Percentiles rank a stretch among this genome's conserved stretches.
Evolutionary conservation across 2,113 vertebrate genomes (phyloP).

Genomic region (Zosterops japonicus): DNA sequence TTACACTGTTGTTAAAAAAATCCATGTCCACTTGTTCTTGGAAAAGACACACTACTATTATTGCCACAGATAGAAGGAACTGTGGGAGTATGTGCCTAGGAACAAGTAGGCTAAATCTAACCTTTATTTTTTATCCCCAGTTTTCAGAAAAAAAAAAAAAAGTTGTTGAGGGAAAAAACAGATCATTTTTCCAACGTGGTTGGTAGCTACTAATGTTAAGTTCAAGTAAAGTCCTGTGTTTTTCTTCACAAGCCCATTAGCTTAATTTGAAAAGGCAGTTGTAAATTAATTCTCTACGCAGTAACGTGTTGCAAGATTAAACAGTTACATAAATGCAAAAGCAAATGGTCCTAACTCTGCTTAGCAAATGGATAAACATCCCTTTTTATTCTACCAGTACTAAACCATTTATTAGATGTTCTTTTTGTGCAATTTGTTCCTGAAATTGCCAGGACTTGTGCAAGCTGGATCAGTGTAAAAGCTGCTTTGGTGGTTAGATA

Average conservation of each 20-base stretch:
- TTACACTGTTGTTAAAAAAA: not conserved
- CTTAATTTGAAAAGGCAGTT: conserved; percentile 20
- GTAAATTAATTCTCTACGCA: not conserved
- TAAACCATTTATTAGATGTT: not conserved
- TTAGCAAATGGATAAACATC: not conserved
- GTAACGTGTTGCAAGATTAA: not conserved
- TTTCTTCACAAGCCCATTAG: not conserved
- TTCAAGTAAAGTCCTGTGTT: not conserved
- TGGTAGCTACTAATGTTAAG: not conserved
- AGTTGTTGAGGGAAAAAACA: not conserved
- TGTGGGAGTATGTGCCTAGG: not conserved
- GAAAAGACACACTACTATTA: not conserved
- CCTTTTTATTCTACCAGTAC: not conserved
- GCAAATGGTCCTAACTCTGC: not conserved
- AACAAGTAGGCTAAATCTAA: not conserved
- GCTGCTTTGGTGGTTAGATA: not conserved
- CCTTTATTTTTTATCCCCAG: not conserved
- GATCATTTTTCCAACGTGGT: not conserved
- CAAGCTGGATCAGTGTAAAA: not conserved
- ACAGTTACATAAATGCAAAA: conserved; percentile 8
- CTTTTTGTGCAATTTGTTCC: not conserved
- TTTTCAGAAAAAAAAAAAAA: not conserved
- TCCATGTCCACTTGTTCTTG: not conserved
- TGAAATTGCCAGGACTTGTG: not conserved
- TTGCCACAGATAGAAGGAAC: not conserved